These are phyloP conservation scores for Melinaea marsaeus DNA, from an alignment of 2,888 invertebrate genomes.

Conservation along the genomic window DNA sequence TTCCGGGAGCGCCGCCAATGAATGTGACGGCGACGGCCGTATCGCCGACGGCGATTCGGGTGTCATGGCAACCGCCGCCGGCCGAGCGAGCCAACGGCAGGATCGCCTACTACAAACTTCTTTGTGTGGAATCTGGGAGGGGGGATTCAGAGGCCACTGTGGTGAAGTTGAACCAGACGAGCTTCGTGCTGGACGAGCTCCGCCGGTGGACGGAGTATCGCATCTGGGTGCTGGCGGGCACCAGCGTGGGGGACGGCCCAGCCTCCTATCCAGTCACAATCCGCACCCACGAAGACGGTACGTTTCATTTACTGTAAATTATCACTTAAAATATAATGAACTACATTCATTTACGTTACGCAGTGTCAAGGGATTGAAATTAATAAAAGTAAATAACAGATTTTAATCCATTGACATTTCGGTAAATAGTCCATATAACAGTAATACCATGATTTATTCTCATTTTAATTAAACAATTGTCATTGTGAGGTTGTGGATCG, in stretches of 20 bases:
- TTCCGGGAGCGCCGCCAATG: constrained; percentile 97
- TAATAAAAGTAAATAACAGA: constrained; percentile 1
- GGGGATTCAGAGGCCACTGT: constrained; percentile 91
- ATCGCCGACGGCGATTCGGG: constrained; percentile 92
- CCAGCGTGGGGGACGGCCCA: constrained; percentile 97
- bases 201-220: constrained; percentile 97
- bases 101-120: constrained; percentile 96
- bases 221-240: constrained; percentile 97
- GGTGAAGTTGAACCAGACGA: constrained; percentile 87
- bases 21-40: constrained; percentile 93
- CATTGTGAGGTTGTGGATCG: constrained; percentile 25
- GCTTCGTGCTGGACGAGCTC: constrained; percentile 91
- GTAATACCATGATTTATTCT: constrained; percentile 19
- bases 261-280: constrained; percentile 94
- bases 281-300: constrained; percentile 99
- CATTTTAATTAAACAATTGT: constrained; percentile 29
- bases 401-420: constrained; percentile 23
- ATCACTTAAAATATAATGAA: constrained; percentile 1
- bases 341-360: constrained; percentile 3
- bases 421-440: constrained; percentile 6
- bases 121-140: constrained; percentile 90
- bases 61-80: constrained; percentile 95
- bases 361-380: constrained; percentile 18
- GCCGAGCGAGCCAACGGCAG: constrained; percentile 93
- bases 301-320: constrained; percentile 70